Evolutionary conservation across 1,140 invertebrate species (phyloP).

Genomic region (Physella acuta): DNA sequence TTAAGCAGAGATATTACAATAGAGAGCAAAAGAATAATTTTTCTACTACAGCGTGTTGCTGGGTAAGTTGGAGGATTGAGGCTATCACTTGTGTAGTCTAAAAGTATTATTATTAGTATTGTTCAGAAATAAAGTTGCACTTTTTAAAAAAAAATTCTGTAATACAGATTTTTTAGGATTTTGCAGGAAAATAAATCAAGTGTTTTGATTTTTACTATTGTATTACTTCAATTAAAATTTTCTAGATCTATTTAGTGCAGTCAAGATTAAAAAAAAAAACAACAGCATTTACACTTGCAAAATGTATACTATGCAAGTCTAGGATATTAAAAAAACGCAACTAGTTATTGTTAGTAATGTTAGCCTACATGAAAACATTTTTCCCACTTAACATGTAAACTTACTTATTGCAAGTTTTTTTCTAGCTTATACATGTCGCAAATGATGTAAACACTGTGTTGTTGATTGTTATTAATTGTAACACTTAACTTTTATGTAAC

Average conservation of each 20-base stretch:
- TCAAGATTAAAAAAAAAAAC: not conserved
- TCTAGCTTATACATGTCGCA: no score
- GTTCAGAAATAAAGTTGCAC: no score
- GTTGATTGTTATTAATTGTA: not conserved
- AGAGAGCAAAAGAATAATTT: conserved; percentile 87
- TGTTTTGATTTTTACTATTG: not conserved
- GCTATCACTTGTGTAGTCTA: not conserved
- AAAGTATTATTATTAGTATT: no score
- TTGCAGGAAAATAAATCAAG: no score
- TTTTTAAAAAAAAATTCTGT: no score
- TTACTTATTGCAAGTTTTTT: no score
- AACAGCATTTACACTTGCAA: not conserved
- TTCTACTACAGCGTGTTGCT: conserved; percentile 76
- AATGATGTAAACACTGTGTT: not conserved
- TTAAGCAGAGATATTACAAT: conserved; percentile 85
- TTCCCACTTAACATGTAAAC: no score
- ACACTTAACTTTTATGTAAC: not conserved
- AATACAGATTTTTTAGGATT: no score
- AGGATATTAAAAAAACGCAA: no score
- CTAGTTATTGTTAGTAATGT: no score
- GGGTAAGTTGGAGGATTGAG: conserved; percentile 41
- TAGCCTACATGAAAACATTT: no score
- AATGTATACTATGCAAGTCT: no score
- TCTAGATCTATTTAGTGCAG: not conserved
- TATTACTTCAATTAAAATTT: not conserved